Evolutionary conservation across 2,888 invertebrate genomes (phyloP).

Genomic region (Orchesellides sinensis): DNA sequence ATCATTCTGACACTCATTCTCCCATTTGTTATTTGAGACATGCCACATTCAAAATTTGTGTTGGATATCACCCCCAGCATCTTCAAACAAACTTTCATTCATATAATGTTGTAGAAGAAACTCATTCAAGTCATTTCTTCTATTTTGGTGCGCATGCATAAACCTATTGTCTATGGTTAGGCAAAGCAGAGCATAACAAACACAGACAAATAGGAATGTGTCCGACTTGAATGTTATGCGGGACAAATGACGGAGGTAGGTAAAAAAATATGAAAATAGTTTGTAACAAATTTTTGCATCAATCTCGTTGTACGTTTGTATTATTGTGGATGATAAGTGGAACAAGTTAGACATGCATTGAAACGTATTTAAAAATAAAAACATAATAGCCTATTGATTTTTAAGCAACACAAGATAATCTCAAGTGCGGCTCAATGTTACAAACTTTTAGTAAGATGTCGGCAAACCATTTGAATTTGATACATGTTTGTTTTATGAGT

Average conservation of each 20-base stretch:
- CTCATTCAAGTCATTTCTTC: conserved; percentile 4
- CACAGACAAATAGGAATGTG: conserved; percentile 24
- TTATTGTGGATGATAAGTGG: conserved; percentile 36
- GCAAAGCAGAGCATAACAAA: conserved; percentile 62
- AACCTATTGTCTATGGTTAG: conserved; percentile 50
- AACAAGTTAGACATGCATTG: conserved; percentile 36
- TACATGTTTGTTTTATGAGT: too few relatives aligned
- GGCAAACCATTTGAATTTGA: too few relatives aligned
- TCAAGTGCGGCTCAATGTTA: too few relatives aligned
- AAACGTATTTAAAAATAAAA: too few relatives aligned
- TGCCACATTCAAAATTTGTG: not conserved
- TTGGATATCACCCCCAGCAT: not conserved
- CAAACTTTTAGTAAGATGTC: too few relatives aligned
- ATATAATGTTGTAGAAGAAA: too few relatives aligned
- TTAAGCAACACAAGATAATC: too few relatives aligned
- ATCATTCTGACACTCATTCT: conserved; percentile 18
- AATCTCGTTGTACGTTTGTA: too few relatives aligned
- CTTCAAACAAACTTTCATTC: not conserved
- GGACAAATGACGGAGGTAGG: too few relatives aligned
- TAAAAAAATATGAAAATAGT: too few relatives aligned
- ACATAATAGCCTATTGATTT: too few relatives aligned
- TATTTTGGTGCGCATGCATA: conserved; percentile 27
- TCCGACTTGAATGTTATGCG: conserved; percentile 47
- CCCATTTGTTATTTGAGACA: not conserved
- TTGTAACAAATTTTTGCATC: too few relatives aligned